Conservation (phyloP, 2,113 vertebrate genomes). For the Rana temporaria region DNA sequence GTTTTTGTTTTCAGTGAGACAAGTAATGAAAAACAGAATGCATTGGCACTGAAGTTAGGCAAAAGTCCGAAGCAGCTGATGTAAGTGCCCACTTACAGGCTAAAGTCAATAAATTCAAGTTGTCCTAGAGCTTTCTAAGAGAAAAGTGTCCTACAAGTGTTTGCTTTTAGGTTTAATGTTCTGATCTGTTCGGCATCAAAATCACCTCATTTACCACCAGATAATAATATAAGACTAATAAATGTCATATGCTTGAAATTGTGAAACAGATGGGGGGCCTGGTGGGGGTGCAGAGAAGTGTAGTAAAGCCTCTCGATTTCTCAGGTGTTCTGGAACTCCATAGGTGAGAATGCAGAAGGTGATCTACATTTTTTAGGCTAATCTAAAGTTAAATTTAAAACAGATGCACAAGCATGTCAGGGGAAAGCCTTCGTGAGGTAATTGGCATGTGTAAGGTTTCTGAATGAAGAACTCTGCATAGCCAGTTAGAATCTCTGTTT, state of each 20-base stretch:
- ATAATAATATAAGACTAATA: constrained; percentile 36
- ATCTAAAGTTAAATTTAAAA: neutral
- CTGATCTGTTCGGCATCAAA: constrained; percentile 57
- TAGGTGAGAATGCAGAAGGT: neutral
- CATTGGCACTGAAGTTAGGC: constrained; percentile 1
- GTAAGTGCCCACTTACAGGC: constrained; percentile 6
- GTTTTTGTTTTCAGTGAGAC: constrained; percentile 5
- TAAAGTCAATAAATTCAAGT: constrained; percentile 43
- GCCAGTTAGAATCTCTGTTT: too few relatives aligned
- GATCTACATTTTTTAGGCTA: neutral
- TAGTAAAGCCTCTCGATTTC: constrained; percentile 63
- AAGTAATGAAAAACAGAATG: constrained; percentile 40
- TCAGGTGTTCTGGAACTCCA: constrained; percentile 55
- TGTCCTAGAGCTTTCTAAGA: constrained; percentile 14
- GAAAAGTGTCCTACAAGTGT: constrained; percentile 51
- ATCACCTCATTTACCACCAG: constrained; percentile 55
- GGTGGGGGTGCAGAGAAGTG: constrained; percentile 27
- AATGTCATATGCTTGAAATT: constrained; percentile 61
- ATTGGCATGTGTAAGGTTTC: too few relatives aligned
- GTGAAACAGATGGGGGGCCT: constrained; percentile 62
- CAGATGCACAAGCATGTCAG: too few relatives aligned
- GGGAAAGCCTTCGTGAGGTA: too few relatives aligned
- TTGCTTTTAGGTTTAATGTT: constrained; percentile 59
- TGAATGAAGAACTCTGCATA: too few relatives aligned
- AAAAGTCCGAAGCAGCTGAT: neutral